Base-by-base conservation (phyloP, 2,113 vertebrate genomes). In the Diadophis punctatus region DNA sequence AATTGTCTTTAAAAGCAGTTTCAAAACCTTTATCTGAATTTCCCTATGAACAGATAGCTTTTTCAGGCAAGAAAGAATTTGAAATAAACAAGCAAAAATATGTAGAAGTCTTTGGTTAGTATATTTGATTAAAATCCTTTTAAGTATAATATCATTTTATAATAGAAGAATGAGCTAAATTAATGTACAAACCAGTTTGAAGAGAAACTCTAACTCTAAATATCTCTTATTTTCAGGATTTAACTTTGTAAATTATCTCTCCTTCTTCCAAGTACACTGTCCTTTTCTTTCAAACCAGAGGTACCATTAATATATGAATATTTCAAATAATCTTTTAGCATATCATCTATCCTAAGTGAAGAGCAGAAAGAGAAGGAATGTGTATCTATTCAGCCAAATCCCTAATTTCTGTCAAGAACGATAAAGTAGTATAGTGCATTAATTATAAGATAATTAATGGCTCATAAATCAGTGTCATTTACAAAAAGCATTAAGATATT, bases 371-470 rank as follows among this genome's bases (percentile, higher is more conserved):
- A 93, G 46, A 23, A 49, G 93, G 80, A 93, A 86, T 86, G 88
- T 0, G 0, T 51, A 16, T 49, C 89, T 89, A 74, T 88, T 56
- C 86, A 93, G 85, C 11, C 43, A 94, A 94, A 0, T 18, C 30
- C 16, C 87, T 93, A 14, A 94, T 89, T 89, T 95, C 92, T 95
- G 43, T 90, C 92, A 91, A 91, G 91, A 96, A 60, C 89, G 30
- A 92, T 90, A 86, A 96, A 97, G 92, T 93, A 94, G 92, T 94
- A 96, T 87, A 92, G 92, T 96, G 94, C 55, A 56, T 55, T 55
- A 55, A 55, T 22, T 55, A 22, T 55, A 94, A 96, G 90, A 63
- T 93, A 96, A 97, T 96, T 97, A 97, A 97, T 97, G n/a, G n/a
- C 49, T 51, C 87, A n/a, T 93, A 91, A 96, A 96, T 95, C 93